Percentiles rank a stretch among this genome's conserved stretches.
phyloP scores from a whole-genome alignment of 37 sponge, comb jelly and placozoan genomes.

The Cliona cf. orientalis region DNA sequence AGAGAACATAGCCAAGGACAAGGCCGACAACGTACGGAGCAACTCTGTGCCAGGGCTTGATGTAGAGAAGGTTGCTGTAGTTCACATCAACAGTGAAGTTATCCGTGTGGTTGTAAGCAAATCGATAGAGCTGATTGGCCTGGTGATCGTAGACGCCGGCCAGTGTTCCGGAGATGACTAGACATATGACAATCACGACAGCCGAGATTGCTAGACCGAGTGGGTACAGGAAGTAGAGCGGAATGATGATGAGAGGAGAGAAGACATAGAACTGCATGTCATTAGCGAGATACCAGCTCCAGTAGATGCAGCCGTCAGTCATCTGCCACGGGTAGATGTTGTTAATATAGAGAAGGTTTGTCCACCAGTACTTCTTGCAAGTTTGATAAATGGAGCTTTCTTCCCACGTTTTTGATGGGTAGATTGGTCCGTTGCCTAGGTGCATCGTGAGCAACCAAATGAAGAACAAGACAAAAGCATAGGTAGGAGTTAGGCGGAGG shows the following conservation, averaged over 20 bases:
- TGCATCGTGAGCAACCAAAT: slow-evolving; percentile 47
- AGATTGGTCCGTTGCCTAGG: slow-evolving; percentile 11
- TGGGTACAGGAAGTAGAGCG: slow-evolving; percentile 46
- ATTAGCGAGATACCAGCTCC: slow-evolving; percentile 86
- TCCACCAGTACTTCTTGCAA: slow-evolving; percentile 80
- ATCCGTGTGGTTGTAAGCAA: background rate
- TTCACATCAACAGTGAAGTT: background rate
- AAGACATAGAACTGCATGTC: slow-evolving; percentile 90
- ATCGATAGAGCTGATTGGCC: slow-evolving; percentile 12
- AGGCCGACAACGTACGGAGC: slow-evolving; percentile 89
- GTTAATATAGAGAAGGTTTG: slow-evolving; percentile 85
- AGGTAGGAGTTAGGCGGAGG: slow-evolving; percentile 78
- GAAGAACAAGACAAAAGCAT: slow-evolving; percentile 73
- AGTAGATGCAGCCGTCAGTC: slow-evolving; percentile 59
- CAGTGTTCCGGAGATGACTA: slow-evolving; percentile 35
- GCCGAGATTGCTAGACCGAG: slow-evolving; percentile 34
- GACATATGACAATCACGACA: no score
- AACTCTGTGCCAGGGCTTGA: slow-evolving; percentile 77
- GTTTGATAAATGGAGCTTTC: background rate
- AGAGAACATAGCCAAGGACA: slow-evolving; percentile 73
- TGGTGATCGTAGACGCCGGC: slow-evolving; percentile 48
- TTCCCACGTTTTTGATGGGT: background rate
- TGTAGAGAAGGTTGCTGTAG: slow-evolving; percentile 30
- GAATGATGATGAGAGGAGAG: slow-evolving; percentile 70
- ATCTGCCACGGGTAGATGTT: slow-evolving; percentile 76